Percentiles rank a stretch among this genome's conserved stretches.
Evolutionary conservation across 2,113 vertebrate genomes (phyloP).

Genomic region (Pituophis catenifer): DNA sequence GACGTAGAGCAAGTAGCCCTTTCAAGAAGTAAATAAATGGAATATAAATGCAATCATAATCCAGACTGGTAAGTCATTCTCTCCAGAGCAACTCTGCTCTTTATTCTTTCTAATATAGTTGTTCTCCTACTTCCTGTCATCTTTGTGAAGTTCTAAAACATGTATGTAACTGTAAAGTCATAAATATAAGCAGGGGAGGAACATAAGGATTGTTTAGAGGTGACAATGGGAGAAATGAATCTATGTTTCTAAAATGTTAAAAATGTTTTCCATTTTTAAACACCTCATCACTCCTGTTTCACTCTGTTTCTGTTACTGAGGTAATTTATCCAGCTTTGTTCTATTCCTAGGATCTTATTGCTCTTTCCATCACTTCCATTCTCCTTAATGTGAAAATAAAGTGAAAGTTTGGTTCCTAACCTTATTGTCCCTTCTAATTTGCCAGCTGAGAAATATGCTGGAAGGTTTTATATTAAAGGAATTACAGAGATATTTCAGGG

Average conservation of each 20-base stretch:
- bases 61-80: neutral
- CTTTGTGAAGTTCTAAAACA: neutral
- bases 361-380: constrained; percentile 4
- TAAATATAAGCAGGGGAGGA: neutral
- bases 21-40: neutral
- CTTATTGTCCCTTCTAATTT: neutral
- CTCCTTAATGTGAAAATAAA: constrained; percentile 26
- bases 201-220: neutral
- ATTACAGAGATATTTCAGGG: neutral
- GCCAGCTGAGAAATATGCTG: neutral
- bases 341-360: neutral
- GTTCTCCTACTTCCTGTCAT: neutral
- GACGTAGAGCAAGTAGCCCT: neutral
- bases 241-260: neutral
- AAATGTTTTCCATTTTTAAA: neutral
- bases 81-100: neutral
- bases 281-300: neutral
- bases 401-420: neutral
- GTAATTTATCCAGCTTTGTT: constrained; percentile 17
- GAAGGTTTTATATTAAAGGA: neutral
- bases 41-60: neutral
- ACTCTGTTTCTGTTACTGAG: constrained; percentile 13
- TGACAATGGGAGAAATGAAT: neutral
- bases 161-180: neutral
- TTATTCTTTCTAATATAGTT: neutral